Percentiles rank a stretch among this genome's conserved stretches.
phyloP scores from a whole-genome alignment of 2,797 vertebrate species.

The Acrossocheilus wenchowensis region DNA sequence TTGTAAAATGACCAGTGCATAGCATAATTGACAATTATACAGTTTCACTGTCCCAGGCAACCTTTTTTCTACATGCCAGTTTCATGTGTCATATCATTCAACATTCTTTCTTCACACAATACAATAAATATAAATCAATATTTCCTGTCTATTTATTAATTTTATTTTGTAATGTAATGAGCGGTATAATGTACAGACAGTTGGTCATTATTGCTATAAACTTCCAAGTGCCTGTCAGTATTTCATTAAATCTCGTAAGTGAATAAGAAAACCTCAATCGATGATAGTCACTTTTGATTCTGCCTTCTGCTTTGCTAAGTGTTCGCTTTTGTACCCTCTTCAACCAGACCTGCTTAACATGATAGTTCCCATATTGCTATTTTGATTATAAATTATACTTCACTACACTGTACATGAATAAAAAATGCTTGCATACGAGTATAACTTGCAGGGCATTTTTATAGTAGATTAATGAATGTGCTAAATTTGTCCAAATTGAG shows the following conservation, averaged over 20 bases:
- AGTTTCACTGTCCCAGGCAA: not conserved
- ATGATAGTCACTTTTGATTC: not conserved
- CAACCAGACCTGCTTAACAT: not conserved
- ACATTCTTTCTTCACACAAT: not conserved
- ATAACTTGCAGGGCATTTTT: slow-evolving; percentile 7
- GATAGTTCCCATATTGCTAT: not conserved
- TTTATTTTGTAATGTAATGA: not conserved
- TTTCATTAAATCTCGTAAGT: not conserved
- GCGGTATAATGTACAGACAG: not conserved
- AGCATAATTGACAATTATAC: not conserved
- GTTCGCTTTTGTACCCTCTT: not conserved
- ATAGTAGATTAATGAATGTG: slow-evolving; percentile 32
- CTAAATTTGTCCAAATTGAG: slow-evolving; percentile 26
- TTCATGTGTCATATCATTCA: not conserved
- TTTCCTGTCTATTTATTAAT: not conserved
- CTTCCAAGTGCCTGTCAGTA: not conserved
- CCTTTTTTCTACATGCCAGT: not conserved
- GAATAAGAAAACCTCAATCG: not conserved
- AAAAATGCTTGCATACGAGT: slow-evolving; percentile 4
- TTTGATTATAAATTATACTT: slow-evolving; percentile 9
- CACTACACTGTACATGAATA: not conserved
- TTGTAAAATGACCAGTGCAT: not conserved
- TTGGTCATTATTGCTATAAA: not conserved
- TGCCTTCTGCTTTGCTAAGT: not conserved
- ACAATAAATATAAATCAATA: not conserved